Base-by-base conservation (phyloP, 1,140 invertebrate genomes). In the Druon quercuslanigerum region DNA sequence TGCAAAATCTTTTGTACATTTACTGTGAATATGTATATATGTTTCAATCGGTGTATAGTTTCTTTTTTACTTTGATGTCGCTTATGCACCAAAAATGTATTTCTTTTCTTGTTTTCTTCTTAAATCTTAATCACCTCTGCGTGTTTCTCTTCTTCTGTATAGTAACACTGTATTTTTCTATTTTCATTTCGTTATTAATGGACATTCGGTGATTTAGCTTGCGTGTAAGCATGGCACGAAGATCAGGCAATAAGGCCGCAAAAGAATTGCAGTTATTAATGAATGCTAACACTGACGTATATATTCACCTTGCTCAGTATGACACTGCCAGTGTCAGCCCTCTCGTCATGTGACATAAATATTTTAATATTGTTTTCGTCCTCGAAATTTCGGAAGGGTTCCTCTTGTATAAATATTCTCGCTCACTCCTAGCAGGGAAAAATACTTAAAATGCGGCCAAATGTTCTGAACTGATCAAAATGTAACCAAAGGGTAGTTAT, bases 291-390 rank as follows among this genome's bases (percentile, higher is more conserved):
- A 92, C 91, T 92, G 90, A 92, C 87, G 90, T 90, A 92, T 91
- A 91, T 92, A 90, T 92, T 91, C 87, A 90, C 88, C 87, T 91
- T 91, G 90, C 91, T 92, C 91, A 92, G 90, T 92, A 92, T 92
- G 84, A 92, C 91, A 92, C 84, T 92, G 91, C 88, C 91, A 90
- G 88, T 91, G 90, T 87, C 89, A 88, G 88, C 79, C 87, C 89
- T 89, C 86, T 86, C 78, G 80, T 76, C 25, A 72, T 51, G 14
- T 71, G 72, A 33, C 72, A 71, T 72, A 3, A 19, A 57, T 56
- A n/a, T 60, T 13, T 77, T 60, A 17, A 73, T 71, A 75, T 74
- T 51, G 74, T 13, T 71, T 51, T 56, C 75, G 46, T 51, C 17
- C 12, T 71, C 50, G 33, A 5, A 66, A 66, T 25, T 33, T 14